Base-by-base conservation (phyloP, 2,888 invertebrate genomes). In the Tricholauxania praeusta region DNA sequence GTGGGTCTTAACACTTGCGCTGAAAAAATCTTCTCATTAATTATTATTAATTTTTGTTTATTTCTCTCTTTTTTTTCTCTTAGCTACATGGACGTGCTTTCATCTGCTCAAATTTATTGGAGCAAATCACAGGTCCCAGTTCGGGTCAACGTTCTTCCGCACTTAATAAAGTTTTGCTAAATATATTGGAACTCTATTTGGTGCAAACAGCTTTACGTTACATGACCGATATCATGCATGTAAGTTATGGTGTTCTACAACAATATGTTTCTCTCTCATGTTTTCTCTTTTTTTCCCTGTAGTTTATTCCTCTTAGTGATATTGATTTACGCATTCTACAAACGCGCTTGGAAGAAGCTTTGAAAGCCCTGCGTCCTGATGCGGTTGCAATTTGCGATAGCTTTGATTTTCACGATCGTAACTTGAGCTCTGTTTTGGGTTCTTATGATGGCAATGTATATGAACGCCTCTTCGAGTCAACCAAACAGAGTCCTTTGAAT, bases 331-430 rank as follows among this genome's bases (percentile, higher is more conserved):
- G 75, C 19, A 83, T 88, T 19, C 80, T 96, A 52, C 93, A 94
- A 83, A 85, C 86, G 60, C 92, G 93, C 88, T 89, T 95, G 79
- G 93, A 94, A 81, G 90, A 91, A 12, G 87, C 94, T 66, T 88
- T 98, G 71, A 88, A 89, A 2, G 89, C 90, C n/a, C 88, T 98
- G 55, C 91, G 98, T 55, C 95, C 95, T 1, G 93, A 98, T 86
- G 96, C 96, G 0, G 94, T 98, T 0, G 93, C 94, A 0, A 89
- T 98, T 48, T 97, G 97, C 0, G 98, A 98, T 88, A 91, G 95
- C 14, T 98, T 97, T 84, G 97, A 97, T 84, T 91, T 94, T 57
- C 89, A 90, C 19, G 96, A 96, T 82, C 92, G 92, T 83, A 91
- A 94, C 75, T 87, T 96, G 8, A 90, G 90, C 67, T 95, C 95